Evolutionary conservation across 2,113 vertebrate species (phyloP).

Genomic region (Tautogolabrus adspersus): DNA sequence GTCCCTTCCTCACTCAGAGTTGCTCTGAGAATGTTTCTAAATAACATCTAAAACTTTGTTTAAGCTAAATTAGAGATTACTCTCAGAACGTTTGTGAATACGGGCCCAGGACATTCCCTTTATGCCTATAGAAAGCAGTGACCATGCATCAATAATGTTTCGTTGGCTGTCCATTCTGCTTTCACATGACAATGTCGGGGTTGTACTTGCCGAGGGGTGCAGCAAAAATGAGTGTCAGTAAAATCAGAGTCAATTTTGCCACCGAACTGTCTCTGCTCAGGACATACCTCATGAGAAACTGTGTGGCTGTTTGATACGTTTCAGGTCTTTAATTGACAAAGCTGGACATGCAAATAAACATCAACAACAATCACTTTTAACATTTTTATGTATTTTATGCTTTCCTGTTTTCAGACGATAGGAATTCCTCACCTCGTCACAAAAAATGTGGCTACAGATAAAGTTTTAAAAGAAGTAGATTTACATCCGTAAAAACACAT

Average conservation of each 20-base stretch:
- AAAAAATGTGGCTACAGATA: background rate
- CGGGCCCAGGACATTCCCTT: background rate
- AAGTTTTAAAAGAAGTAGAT: background rate
- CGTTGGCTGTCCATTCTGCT: background rate
- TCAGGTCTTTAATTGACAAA: background rate
- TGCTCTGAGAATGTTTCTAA: too few relatives aligned
- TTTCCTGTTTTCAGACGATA: background rate
- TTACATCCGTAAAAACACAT: background rate
- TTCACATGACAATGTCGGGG: background rate
- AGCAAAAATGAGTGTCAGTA: slow-evolving; percentile 17
- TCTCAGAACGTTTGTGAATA: too few relatives aligned
- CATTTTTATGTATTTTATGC: background rate
- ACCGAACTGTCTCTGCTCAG: background rate
- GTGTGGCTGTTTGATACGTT: background rate
- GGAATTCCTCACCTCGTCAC: background rate
- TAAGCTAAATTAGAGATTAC: too few relatives aligned
- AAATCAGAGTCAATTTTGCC: background rate
- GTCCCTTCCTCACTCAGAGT: too few relatives aligned
- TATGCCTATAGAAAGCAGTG: background rate
- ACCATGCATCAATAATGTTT: background rate
- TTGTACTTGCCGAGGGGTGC: background rate
- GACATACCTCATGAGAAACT: background rate
- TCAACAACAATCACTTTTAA: background rate
- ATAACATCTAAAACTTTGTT: too few relatives aligned
- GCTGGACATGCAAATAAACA: background rate